These are phyloP conservation scores for Dasysyrphus albostriatus DNA, from an alignment of 2,888 invertebrate genomes.

Conservation along the genomic window DNA sequence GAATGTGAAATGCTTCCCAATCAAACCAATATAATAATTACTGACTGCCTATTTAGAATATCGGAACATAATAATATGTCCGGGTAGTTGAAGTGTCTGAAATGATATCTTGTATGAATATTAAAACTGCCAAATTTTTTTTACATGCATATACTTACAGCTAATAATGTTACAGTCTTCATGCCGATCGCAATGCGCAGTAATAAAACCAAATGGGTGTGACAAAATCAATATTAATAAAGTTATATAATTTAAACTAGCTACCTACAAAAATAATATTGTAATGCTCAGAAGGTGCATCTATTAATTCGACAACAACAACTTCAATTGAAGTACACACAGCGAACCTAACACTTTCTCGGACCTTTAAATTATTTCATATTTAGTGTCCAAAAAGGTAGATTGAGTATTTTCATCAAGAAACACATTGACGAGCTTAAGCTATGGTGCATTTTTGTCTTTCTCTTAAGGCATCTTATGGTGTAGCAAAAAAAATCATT, in stretches of 20 bases:
- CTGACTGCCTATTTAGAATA: slow-evolving; percentile 45
- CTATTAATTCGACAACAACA: slow-evolving; percentile 10
- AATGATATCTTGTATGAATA: slow-evolving; percentile 51
- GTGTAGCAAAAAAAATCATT: neutral
- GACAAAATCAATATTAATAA: slow-evolving; percentile 31
- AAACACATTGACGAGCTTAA: neutral
- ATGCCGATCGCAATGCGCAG: neutral
- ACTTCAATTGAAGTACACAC: neutral
- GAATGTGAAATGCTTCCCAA: slow-evolving; percentile 40
- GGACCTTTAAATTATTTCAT: slow-evolving; percentile 34
- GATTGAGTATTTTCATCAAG: slow-evolving; percentile 15
- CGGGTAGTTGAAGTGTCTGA: neutral
- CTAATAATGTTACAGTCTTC: slow-evolving; percentile 26
- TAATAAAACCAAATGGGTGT: slow-evolving; percentile 39
- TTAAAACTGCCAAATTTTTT: slow-evolving; percentile 45
- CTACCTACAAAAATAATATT: slow-evolving; percentile 12
- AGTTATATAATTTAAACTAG: slow-evolving; percentile 56
- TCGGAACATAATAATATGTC: slow-evolving; percentile 46
- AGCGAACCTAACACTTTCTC: slow-evolving; percentile 65
- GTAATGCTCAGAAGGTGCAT: slow-evolving; percentile 38
- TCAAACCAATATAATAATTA: slow-evolving; percentile 26
- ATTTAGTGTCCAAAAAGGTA: slow-evolving; percentile 8
- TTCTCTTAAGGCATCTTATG: neutral
- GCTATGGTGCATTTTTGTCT: slow-evolving; percentile 16
- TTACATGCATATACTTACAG: neutral